These are phyloP conservation scores for Macrophya alboannulata DNA, from an alignment of 2,888 invertebrate genomes.

Conservation along the genomic window DNA sequence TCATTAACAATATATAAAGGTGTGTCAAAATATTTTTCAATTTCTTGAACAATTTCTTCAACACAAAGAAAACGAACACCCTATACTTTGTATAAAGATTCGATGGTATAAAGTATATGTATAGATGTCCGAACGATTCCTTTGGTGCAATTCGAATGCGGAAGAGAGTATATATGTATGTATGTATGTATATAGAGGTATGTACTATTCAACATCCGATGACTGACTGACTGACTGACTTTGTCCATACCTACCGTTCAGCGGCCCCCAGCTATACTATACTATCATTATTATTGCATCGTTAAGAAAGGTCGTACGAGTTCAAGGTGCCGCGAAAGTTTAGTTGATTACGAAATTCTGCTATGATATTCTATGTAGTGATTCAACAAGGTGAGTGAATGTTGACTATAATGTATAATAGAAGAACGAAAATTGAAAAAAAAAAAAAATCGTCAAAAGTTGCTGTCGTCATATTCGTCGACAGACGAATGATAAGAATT, in stretches of 20 bases:
- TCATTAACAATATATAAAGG: too few species aligned
- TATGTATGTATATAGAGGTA: not conserved
- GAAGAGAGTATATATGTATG: constrained; percentile 8
- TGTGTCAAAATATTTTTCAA: too few species aligned
- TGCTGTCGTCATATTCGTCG: not conserved
- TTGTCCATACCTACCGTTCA: not conserved
- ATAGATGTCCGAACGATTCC: constrained; percentile 9
- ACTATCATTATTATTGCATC: constrained; percentile 35
- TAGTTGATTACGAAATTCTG: not conserved
- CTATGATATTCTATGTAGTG: not conserved
- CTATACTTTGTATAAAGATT: not conserved
- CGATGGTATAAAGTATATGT: not conserved
- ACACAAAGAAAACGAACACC: too few species aligned
- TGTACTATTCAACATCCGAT: constrained; percentile 14
- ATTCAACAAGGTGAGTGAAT: not conserved
- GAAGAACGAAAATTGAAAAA: not conserved
- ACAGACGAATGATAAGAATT: not conserved
- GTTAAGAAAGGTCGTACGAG: constrained; percentile 32
- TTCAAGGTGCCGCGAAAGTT: constrained; percentile 34
- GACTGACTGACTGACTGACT: not conserved
- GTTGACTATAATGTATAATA: not conserved
- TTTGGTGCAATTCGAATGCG: constrained; percentile 43
- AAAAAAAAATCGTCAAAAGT: not conserved
- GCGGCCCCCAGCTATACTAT: constrained; percentile 10
- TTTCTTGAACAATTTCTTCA: too few species aligned